Percentiles rank a stretch among this genome's conserved stretches.
Conservation (phyloP, 2,888 invertebrate genomes). For the Adelognathus sp. region DNA sequence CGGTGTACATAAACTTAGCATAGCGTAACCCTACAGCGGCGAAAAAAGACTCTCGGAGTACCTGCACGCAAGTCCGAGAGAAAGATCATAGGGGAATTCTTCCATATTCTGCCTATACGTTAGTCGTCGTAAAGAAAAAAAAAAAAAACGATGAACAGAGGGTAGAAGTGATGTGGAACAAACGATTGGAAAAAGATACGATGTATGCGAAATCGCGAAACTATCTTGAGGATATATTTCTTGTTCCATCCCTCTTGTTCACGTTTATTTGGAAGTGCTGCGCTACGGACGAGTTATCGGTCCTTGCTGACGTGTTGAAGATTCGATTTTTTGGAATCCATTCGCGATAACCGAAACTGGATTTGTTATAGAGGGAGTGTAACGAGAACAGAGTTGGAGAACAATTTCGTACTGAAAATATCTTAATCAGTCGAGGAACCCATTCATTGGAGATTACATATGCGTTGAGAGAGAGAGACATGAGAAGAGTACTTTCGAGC, state of each 20-base stretch:
- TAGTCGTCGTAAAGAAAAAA: constrained; percentile 9
- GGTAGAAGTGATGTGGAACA: constrained; percentile 23
- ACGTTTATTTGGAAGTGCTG: constrained; percentile 7
- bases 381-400: background rate
- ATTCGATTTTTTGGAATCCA: constrained; percentile 48
- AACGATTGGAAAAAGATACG: background rate
- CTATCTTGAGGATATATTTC: constrained; percentile 50
- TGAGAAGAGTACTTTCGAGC: background rate
- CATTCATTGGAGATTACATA: constrained; percentile 4
- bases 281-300: constrained; percentile 67
- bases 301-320: constrained; percentile 75
- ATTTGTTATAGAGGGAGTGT: background rate
- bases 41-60: constrained; percentile 27
- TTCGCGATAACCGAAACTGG: constrained; percentile 47
- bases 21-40: constrained; percentile 65
- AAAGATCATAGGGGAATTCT: constrained; percentile 27
- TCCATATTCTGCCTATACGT: constrained; percentile 36
- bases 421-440: background rate
- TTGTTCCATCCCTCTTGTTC: background rate
- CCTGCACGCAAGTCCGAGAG: constrained; percentile 58
- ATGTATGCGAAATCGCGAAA: constrained; percentile 52
- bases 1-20: constrained; percentile 78
- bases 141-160: constrained; percentile 18
- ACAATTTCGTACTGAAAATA: background rate
- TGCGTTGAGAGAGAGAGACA: background rate